phyloP scores from a whole-genome alignment of 2,797 vertebrate species.

The Pipistrellus pipistrellus region DNA sequence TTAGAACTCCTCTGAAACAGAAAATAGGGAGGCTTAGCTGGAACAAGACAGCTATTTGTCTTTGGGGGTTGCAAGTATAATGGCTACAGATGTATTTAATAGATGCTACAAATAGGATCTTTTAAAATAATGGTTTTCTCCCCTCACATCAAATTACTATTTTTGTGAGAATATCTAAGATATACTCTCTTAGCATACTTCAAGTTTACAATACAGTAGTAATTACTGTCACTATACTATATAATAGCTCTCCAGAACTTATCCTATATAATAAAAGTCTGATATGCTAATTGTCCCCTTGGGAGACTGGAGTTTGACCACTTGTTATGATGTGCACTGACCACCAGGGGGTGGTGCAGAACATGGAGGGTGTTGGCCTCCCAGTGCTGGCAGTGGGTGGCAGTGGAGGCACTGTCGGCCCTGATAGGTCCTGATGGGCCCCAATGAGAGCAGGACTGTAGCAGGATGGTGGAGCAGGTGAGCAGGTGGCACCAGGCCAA shows the following conservation, averaged over 20 bases:
- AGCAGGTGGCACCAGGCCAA: too few species aligned
- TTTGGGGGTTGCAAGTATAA: background rate
- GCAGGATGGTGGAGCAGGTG: too few species aligned
- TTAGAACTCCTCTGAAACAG: constrained; percentile 26
- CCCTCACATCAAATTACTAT: background rate
- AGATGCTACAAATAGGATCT: background rate
- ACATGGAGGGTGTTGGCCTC: too few species aligned
- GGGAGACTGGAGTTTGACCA: too few species aligned
- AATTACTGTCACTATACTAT: background rate
- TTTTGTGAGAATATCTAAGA: background rate
- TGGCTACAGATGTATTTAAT: background rate
- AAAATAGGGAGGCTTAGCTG: background rate
- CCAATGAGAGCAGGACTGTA: too few species aligned
- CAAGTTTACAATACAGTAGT: background rate
- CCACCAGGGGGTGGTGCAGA: too few species aligned
- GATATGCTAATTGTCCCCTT: too few species aligned
- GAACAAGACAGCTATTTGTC: background rate
- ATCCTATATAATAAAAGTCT: background rate
- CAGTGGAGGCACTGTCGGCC: too few species aligned
- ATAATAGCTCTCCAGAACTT: background rate
- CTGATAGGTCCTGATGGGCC: too few species aligned
- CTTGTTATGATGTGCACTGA: too few species aligned
- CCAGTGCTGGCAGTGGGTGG: accelerated
- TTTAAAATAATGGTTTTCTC: constrained; percentile 42
- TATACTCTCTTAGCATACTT: background rate